These are phyloP conservation scores for Anastrepha ludens DNA, from an alignment of 1,140 invertebrate species.

Conservation along the genomic window DNA sequence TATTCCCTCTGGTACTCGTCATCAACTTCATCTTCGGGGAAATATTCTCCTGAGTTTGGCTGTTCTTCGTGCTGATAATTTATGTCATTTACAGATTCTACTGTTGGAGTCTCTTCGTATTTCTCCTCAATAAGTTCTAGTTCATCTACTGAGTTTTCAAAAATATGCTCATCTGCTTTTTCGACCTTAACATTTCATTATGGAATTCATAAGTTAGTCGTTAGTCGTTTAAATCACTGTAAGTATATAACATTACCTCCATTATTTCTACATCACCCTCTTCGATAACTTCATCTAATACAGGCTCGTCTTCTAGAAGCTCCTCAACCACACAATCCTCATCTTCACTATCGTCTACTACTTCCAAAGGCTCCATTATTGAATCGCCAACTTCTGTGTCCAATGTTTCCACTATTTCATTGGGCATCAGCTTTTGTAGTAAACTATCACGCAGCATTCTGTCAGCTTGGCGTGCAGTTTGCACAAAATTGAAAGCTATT, in stretches of 20 bases:
- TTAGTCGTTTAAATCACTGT: background rate
- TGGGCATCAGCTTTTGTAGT: background rate
- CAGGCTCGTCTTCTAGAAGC: conserved; percentile 41
- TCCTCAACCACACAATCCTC: conserved; percentile 54
- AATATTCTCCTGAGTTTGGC: background rate
- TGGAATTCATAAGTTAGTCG: background rate
- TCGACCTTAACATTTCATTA: background rate
- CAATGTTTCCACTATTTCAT: conserved; percentile 13
- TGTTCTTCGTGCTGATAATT: background rate
- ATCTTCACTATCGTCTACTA: conserved; percentile 12
- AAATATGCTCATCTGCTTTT: background rate
- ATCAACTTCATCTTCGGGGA: conserved; percentile 52
- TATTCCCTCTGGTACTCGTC: conserved; percentile 54
- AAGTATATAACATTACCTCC: background rate
- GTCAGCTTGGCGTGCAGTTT: conserved; percentile 30
- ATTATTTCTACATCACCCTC: conserved; percentile 19
- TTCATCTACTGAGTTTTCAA: background rate
- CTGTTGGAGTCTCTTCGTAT: background rate
- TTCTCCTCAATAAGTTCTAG: background rate
- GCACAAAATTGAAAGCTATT: conserved; percentile 49
- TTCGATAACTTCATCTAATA: background rate
- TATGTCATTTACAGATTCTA: background rate
- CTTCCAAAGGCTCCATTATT: conserved; percentile 11
- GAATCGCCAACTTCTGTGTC: background rate
- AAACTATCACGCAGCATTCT: conserved; percentile 23